These are phyloP conservation scores for Thalassophryne amazonica DNA, from an alignment of 2,797 vertebrate genomes.

Conservation along the genomic window DNA sequence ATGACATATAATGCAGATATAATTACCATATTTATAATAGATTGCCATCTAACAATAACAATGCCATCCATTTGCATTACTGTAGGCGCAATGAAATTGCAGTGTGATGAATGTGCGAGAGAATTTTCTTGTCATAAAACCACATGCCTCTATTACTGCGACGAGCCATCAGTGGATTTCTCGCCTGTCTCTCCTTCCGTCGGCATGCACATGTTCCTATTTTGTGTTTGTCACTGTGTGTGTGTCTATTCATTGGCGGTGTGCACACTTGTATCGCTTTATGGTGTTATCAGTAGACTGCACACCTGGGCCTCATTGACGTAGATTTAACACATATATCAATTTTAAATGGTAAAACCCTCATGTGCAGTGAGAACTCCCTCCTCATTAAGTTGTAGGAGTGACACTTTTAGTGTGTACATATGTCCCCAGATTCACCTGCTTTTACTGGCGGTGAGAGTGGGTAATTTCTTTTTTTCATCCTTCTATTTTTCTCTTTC, in stretches of 20 bases:
- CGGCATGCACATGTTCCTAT: background rate
- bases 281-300: slow-evolving; percentile 43
- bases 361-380: slow-evolving; percentile 5
- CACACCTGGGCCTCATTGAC: slow-evolving; percentile 51
- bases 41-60: slow-evolving; percentile 26
- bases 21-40: slow-evolving; percentile 42
- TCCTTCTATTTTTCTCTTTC: background rate
- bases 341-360: slow-evolving; percentile 26
- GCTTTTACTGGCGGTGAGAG: slow-evolving; percentile 20
- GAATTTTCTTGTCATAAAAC: slow-evolving; percentile 11
- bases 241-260: background rate
- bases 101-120: slow-evolving; percentile 16
- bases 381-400: background rate
- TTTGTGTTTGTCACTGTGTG: slow-evolving; percentile 11
- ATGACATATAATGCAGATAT: slow-evolving; percentile 30
- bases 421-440: background rate
- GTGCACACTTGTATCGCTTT: background rate
- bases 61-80: slow-evolving; percentile 18
- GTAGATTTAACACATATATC: slow-evolving; percentile 36
- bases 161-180: slow-evolving; percentile 18
- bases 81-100: slow-evolving; percentile 19
- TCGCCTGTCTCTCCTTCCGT: background rate
- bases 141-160: slow-evolving; percentile 30
- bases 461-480: background rate
- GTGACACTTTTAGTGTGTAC: slow-evolving; percentile 14